Evolutionary conservation across 2,797 vertebrate genomes (phyloP), one percentile per base, ranked within the genome.

Genomic region (Arctocebus calabarensis): DNA sequence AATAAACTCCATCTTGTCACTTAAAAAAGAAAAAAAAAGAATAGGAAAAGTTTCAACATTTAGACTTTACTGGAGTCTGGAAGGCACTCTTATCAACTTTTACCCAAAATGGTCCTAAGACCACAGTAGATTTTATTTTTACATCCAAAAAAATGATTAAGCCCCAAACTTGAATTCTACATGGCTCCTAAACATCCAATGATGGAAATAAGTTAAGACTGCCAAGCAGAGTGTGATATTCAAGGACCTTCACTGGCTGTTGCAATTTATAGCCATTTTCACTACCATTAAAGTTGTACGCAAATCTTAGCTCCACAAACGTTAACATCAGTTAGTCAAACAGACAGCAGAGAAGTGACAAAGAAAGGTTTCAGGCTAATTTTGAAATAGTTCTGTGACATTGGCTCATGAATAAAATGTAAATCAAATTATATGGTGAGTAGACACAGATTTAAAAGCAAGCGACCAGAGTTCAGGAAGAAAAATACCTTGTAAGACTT

Each of bases 381-480:
- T 98, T 97, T 96, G 61, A 97, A 94, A 74, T 88, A 94, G 45
- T 87, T 97, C 40, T 57, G 68, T 98, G 86, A 97, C 97, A 97
- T 55, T 84, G 77, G 32, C 23, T 91, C 90, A 92, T 92, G 95
- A 97, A 97, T 97, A 52, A 97, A 97, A 97, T 88, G 57, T 95
- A 97, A 94, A 95, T 97, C 37, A 96, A 94, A 88, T 96, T 91
- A 88, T 79, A 86, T 92, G 81, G 77, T 96, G 75, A 90, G 3
- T 34, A 96, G 37, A 40, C 94, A 85, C 64, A 97, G 84, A 96
- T 98, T 96, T 96, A 97, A 98, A 97, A 92, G 92, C 68, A 95
- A 70, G 29, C 52, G 7, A 68, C 22, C 92, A 88, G 29, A 83
- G 48, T 96, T 96, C 77, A 94, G 91, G 59, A 90, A 94, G 32